These are phyloP conservation scores for Euplexia lucipara DNA, from an alignment of 2,888 invertebrate species.

Conservation along the genomic window DNA sequence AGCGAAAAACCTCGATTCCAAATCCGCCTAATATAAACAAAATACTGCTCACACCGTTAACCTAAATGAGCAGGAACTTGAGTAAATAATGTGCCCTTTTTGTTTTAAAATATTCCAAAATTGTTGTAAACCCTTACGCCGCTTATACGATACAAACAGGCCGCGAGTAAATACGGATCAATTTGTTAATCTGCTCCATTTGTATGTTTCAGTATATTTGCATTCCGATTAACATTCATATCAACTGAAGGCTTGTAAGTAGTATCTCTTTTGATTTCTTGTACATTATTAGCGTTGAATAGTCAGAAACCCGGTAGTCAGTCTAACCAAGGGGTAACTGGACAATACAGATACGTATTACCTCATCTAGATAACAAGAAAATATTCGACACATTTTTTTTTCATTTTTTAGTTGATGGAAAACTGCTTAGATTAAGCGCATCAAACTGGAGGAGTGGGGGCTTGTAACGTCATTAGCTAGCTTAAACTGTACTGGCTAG, in stretches of 20 bases:
- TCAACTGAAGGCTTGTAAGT: slow-evolving; percentile 15
- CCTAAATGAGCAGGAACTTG: slow-evolving; percentile 17
- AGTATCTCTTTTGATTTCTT: slow-evolving; percentile 16
- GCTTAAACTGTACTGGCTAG: too few species aligned
- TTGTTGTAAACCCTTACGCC: slow-evolving; percentile 29
- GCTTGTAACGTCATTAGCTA: too few species aligned
- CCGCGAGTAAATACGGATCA: slow-evolving; percentile 43
- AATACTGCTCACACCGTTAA: slow-evolving; percentile 26
- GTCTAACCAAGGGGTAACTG: too few species aligned
- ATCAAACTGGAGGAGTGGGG: too few species aligned
- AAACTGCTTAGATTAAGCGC: too few species aligned
- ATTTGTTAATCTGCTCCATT: slow-evolving; percentile 44
- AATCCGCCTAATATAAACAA: slow-evolving; percentile 1
- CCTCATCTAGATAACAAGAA: too few species aligned
- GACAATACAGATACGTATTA: too few species aligned
- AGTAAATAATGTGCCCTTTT: slow-evolving; percentile 49
- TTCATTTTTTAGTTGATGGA: too few species aligned
- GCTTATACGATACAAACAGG: slow-evolving; percentile 26
- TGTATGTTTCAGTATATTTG: slow-evolving; percentile 35
- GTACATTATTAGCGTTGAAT: background rate
- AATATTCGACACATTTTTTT: too few species aligned
- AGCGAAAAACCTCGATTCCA: background rate
- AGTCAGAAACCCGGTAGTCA: too few species aligned
- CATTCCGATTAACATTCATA: slow-evolving; percentile 26
- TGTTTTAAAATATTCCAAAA: slow-evolving; percentile 45